Conservation (phyloP, 30 jellyfish, hydroid and myxozoan genomes). For the Hydra vulgaris region DNA sequence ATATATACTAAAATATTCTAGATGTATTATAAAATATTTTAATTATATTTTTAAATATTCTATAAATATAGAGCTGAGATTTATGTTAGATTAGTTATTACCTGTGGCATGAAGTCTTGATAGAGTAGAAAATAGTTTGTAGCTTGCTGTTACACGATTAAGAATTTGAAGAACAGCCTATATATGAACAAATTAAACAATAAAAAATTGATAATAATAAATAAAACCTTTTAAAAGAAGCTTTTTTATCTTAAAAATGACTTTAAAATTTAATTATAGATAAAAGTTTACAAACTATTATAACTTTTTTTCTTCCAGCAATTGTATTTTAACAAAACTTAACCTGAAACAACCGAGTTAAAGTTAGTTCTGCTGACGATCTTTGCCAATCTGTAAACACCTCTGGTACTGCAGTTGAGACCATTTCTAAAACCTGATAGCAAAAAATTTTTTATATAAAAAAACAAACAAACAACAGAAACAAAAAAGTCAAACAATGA, state of each 20-base stretch:
- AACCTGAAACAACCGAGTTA: conserved; percentile 87
- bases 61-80: too few relatives aligned
- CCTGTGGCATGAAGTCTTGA: conserved; percentile 98
- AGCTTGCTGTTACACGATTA: conserved; percentile 96
- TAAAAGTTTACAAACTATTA: too few relatives aligned
- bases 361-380: conserved; percentile 91
- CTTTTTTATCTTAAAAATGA: too few relatives aligned
- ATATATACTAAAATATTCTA: neutral
- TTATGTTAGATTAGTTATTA: too few relatives aligned
- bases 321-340: neutral
- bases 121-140: conserved; percentile 79
- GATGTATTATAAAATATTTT: neutral
- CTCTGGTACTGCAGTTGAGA: conserved; percentile 91
- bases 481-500: too few relatives aligned
- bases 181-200: neutral
- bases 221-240: neutral
- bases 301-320: too few relatives aligned
- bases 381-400: conserved; percentile 85
- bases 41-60: too few relatives aligned
- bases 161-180: conserved; percentile 96
- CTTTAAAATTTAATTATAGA: too few relatives aligned
- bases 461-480: neutral
- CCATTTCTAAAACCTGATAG: conserved; percentile 91
- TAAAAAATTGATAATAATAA: neutral
- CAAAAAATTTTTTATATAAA: neutral